Percentiles rank a stretch among this genome's conserved stretches.
Evolutionary conservation across 2,113 vertebrate genomes (phyloP).

Genomic region (Cynocephalus volans): DNA sequence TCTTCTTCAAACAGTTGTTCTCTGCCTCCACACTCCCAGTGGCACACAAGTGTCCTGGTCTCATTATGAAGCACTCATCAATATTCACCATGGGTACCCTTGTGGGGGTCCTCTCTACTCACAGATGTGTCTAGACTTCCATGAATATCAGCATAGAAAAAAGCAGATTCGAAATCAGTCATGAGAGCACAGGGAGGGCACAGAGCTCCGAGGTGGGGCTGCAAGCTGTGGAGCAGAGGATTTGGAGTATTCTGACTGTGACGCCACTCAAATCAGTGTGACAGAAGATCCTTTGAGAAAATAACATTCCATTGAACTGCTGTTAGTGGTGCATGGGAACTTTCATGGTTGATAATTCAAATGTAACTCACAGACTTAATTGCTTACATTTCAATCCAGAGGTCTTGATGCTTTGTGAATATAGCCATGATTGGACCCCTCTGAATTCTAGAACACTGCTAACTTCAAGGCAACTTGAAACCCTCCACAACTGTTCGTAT

Average conservation of each 20-base stretch:
- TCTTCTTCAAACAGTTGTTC: slow-evolving; percentile 13
- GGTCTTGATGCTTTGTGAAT: neutral
- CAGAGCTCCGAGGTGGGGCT: neutral
- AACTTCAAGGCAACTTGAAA: slow-evolving; percentile 16
- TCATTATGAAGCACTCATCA: slow-evolving; percentile 62
- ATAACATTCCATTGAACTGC: neutral
- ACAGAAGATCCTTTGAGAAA: slow-evolving; percentile 15
- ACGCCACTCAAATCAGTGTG: slow-evolving; percentile 10
- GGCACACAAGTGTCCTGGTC: slow-evolving; percentile 55
- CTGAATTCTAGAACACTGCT: neutral
- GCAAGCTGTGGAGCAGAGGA: neutral
- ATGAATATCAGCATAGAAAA: slow-evolving; percentile 46
- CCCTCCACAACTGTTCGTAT: neutral
- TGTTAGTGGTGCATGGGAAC: neutral
- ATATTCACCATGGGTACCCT: slow-evolving; percentile 41
- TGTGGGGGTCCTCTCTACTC: slow-evolving; percentile 41
- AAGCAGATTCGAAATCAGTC: slow-evolving; percentile 60
- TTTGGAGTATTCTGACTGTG: neutral
- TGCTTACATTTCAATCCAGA: slow-evolving; percentile 30
- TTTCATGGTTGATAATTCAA: neutral
- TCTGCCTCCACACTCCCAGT: neutral
- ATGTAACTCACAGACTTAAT: neutral
- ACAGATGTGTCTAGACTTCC: slow-evolving; percentile 69
- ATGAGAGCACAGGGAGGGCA: neutral
- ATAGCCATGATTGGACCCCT: neutral